Evolutionary conservation across 2,888 invertebrate genomes (phyloP).

Genomic region (Caenorhabditis sulstoni): DNA sequence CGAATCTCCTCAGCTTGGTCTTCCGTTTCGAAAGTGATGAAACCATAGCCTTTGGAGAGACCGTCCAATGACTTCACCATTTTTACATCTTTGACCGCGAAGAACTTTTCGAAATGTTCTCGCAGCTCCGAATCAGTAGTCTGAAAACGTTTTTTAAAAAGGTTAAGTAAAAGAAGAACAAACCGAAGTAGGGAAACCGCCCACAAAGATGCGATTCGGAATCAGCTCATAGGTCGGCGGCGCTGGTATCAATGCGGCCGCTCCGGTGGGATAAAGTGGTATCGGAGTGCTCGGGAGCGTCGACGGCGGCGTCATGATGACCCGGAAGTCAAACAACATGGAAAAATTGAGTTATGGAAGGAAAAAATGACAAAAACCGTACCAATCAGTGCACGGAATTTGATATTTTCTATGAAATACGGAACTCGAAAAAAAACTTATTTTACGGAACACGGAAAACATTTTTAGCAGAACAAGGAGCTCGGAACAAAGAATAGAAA

Average conservation of each 20-base stretch:
- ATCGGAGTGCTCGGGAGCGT: constrained; percentile 36
- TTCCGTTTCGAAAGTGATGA: constrained; percentile 90
- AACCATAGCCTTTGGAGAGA: constrained; percentile 92
- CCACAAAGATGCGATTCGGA: constrained; percentile 95
- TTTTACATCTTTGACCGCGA: constrained; percentile 89
- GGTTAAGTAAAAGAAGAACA: constrained; percentile 7
- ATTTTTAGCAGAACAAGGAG: too few species aligned
- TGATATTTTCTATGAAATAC: not conserved
- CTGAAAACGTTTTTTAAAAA: constrained; percentile 46
- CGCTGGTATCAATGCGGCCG: constrained; percentile 51
- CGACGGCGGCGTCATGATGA: constrained; percentile 33
- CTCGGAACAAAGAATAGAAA: too few species aligned
- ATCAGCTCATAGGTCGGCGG: constrained; percentile 83
- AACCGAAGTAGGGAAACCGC: constrained; percentile 91
- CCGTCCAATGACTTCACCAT: constrained; percentile 95
- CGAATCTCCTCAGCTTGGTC: constrained; percentile 85
- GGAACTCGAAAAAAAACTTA: too few species aligned
- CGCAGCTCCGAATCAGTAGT: constrained; percentile 66
- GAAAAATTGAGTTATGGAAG: not conserved
- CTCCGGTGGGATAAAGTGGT: constrained; percentile 56
- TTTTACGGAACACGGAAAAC: too few species aligned
- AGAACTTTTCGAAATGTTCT: constrained; percentile 86
- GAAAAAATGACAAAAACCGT: too few species aligned
- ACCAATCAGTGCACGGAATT: too few species aligned
- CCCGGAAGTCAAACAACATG: constrained; percentile 1